Evolutionary conservation across 1,140 invertebrate species (phyloP).

Genomic region (Apis laboriosa): DNA sequence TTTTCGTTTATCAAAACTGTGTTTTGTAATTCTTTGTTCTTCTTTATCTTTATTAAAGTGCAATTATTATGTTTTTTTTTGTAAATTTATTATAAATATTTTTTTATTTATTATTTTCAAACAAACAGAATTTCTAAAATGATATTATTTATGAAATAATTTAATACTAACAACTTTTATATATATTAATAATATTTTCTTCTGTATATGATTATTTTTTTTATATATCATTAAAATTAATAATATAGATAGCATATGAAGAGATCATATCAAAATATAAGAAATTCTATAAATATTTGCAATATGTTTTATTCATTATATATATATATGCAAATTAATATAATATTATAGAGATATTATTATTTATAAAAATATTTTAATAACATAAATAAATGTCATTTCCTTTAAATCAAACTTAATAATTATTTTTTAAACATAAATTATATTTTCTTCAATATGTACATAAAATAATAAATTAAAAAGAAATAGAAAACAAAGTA

Average conservation of each 20-base stretch:
- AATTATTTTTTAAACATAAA: conserved; percentile 14
- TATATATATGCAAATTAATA: background rate
- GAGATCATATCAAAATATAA: too few relatives aligned
- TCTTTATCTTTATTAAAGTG: too few relatives aligned
- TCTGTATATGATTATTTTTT: background rate
- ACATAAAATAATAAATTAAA: conserved; percentile 3
- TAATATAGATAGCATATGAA: background rate
- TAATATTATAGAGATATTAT: background rate
- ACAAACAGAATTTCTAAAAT: too few relatives aligned
- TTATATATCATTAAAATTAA: background rate
- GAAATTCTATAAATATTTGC: background rate
- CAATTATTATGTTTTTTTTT: too few relatives aligned
- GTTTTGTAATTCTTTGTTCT: too few relatives aligned
- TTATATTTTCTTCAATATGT: conserved; percentile 27
- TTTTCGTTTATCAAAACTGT: too few relatives aligned
- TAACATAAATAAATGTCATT: conserved; percentile 4
- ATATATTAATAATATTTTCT: background rate
- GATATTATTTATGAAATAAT: too few relatives aligned
- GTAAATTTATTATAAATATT: too few relatives aligned
- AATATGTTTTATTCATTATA: background rate
- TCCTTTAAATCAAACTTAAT: conserved; percentile 4
- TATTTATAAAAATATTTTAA: conserved; percentile 4
- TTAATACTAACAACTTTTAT: background rate
- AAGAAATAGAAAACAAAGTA: background rate
- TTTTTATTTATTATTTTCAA: too few relatives aligned